Evolutionary conservation across 2,113 vertebrate species (phyloP).

Genomic region (Platanista minor): DNA sequence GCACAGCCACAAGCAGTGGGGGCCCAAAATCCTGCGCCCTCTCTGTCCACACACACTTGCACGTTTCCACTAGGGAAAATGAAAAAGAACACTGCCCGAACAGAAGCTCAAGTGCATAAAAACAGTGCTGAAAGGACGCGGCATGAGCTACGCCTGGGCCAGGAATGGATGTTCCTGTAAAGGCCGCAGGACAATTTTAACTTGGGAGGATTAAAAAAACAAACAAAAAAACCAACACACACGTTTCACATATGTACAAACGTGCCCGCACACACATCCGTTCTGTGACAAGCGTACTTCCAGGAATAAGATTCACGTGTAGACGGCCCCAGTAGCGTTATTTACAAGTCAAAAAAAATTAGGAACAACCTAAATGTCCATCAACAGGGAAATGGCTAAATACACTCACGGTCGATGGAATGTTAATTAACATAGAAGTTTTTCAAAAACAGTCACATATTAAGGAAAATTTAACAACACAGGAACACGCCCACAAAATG

Average conservation of each 20-base stretch:
- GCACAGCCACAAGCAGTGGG: neutral
- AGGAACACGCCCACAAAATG: neutral
- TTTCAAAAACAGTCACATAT: neutral
- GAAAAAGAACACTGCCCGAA: neutral
- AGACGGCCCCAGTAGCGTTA: neutral
- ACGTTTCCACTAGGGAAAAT: neutral
- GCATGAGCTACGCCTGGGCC: accelerated
- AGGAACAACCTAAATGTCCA: neutral
- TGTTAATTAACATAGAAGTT: neutral
- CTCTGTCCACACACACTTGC: too few species aligned
- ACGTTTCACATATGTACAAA: too few species aligned
- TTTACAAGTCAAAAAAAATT: neutral
- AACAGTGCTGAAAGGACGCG: accelerated
- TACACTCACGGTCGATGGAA: neutral
- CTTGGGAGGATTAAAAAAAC: neutral
- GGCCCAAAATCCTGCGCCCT: neutral
- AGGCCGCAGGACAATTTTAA: neutral
- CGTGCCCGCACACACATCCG: too few species aligned
- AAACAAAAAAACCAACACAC: neutral
- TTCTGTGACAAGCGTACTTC: neutral
- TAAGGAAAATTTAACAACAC: neutral
- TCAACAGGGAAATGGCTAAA: neutral
- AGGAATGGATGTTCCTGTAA: neutral
- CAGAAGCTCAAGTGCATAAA: neutral
- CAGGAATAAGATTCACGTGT: neutral